Conservation (phyloP, 2,888 invertebrate species). For the Dorcus parallelipipedus region DNA sequence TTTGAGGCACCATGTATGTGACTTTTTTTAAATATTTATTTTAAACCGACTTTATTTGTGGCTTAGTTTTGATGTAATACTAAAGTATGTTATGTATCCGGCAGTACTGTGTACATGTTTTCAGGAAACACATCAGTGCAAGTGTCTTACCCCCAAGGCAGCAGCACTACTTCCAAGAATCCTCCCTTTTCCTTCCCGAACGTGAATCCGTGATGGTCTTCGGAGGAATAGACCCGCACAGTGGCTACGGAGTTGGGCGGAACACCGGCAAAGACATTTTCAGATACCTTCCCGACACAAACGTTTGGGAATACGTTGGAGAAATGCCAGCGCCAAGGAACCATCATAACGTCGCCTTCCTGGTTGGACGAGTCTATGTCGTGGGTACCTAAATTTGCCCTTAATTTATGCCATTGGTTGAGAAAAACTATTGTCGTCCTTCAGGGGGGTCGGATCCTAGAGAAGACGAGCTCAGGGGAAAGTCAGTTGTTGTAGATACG, state of each 20-base stretch:
- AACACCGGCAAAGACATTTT: constrained; percentile 63
- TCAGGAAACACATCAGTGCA: constrained; percentile 26
- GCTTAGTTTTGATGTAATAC: too few relatives aligned
- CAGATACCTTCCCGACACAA: constrained; percentile 57
- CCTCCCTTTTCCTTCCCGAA: constrained; percentile 37
- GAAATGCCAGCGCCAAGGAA: constrained; percentile 68
- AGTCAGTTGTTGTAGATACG: constrained; percentile 58
- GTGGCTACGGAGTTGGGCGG: constrained; percentile 52
- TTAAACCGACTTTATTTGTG: too few relatives aligned
- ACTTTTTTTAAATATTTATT: too few relatives aligned
- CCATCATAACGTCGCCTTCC: constrained; percentile 63
- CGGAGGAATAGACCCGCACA: constrained; percentile 67
- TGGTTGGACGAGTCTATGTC: constrained; percentile 63
- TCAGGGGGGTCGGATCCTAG: constrained; percentile 65
- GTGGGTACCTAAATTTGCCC: constrained; percentile 51
- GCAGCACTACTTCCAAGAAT: constrained; percentile 21
- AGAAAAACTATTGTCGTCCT: not conserved
- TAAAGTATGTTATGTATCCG: not conserved
- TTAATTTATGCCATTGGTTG: not conserved
- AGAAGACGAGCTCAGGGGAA: constrained; percentile 56
- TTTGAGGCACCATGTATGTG: too few relatives aligned
- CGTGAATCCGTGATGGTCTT: constrained; percentile 64
- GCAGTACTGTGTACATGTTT: not conserved
- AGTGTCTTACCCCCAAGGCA: constrained; percentile 24
- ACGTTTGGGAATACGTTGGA: constrained; percentile 65